A percentile compares a stretch with the other conserved stretches of the same genome.
phyloP scores from a whole-genome alignment of 2,797 vertebrate genomes.

The Siniperca scherzeri region DNA sequence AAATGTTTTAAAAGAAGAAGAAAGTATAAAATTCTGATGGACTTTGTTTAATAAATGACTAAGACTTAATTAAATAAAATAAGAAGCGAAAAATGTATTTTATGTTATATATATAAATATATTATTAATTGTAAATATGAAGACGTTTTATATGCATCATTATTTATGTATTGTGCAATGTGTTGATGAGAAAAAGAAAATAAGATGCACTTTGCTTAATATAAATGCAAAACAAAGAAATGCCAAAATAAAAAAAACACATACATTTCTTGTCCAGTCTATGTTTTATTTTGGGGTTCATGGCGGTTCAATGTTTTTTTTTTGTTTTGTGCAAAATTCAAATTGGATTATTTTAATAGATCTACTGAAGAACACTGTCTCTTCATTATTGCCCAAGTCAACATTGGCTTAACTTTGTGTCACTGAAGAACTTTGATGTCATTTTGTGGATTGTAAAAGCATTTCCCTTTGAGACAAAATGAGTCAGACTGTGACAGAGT shows the following conservation, averaged over 20 bases:
- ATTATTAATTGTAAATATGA: conserved; percentile 99
- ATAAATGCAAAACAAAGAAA: conserved; percentile 99
- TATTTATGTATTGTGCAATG: conserved; percentile 99
- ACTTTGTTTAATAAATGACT: conserved; percentile 90
- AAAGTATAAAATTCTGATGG: conserved; percentile 80
- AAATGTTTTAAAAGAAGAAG: conserved; percentile 76
- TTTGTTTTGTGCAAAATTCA: conserved; percentile 9
- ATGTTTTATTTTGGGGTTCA: conserved; percentile 32
- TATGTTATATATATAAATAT: conserved; percentile 99
- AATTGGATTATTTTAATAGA: conserved; percentile 19
- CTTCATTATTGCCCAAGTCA: conserved; percentile 46
- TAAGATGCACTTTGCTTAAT: conserved; percentile 99
- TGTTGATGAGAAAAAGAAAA: conserved; percentile 96
- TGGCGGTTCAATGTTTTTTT: neutral
- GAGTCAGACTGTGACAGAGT: conserved; percentile 66
- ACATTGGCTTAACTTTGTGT: conserved; percentile 36
- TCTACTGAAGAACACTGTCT: conserved; percentile 12
- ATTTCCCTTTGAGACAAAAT: conserved; percentile 63
- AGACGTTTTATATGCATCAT: conserved; percentile 99
- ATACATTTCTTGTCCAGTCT: conserved; percentile 71
- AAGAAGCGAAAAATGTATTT: conserved; percentile 96
- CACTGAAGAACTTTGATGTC: conserved; percentile 51
- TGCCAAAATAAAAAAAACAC: conserved; percentile 93
- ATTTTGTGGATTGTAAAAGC: conserved; percentile 45
- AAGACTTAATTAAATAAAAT: conserved; percentile 94